A percentile compares a stretch with the other conserved stretches of the same genome.
Conservation (phyloP, 2,797 vertebrate genomes). For the Phalanger gymnotis region DNA sequence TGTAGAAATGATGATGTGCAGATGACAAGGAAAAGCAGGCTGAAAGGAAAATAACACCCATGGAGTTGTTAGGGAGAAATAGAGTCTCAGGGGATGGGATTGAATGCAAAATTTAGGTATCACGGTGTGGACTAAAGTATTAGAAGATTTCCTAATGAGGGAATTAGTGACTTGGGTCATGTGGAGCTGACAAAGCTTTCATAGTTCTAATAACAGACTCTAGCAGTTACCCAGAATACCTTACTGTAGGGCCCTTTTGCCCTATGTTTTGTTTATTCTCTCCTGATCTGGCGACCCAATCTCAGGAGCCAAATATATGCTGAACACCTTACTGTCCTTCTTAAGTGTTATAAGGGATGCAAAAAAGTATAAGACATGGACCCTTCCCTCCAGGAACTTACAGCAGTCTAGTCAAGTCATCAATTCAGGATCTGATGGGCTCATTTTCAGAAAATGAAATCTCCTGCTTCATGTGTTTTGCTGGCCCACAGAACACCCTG, state of each 20-base stretch:
- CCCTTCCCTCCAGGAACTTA: background rate
- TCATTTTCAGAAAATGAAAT: background rate
- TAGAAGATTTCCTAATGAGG: background rate
- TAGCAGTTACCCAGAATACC: background rate
- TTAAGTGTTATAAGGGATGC: background rate
- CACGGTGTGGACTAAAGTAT: fast-evolving
- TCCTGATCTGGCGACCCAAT: background rate
- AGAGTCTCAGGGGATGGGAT: fast-evolving
- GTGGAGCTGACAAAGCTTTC: background rate
- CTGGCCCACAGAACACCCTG: too few species aligned
- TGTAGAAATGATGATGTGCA: background rate
- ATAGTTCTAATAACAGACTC: fast-evolving
- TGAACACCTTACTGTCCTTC: background rate
- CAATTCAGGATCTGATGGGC: background rate
- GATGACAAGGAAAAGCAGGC: background rate
- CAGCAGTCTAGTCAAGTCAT: background rate
- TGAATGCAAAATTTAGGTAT: fast-evolving
- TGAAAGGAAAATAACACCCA: background rate
- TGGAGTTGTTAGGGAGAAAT: background rate
- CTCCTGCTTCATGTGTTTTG: background rate
- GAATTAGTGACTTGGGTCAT: background rate
- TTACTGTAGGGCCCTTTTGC: background rate
- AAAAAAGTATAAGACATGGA: background rate
- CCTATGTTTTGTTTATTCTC: background rate
- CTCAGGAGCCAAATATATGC: background rate